Base-by-base conservation (phyloP, 2,797 vertebrate species). In the Muscicapa striata region DNA sequence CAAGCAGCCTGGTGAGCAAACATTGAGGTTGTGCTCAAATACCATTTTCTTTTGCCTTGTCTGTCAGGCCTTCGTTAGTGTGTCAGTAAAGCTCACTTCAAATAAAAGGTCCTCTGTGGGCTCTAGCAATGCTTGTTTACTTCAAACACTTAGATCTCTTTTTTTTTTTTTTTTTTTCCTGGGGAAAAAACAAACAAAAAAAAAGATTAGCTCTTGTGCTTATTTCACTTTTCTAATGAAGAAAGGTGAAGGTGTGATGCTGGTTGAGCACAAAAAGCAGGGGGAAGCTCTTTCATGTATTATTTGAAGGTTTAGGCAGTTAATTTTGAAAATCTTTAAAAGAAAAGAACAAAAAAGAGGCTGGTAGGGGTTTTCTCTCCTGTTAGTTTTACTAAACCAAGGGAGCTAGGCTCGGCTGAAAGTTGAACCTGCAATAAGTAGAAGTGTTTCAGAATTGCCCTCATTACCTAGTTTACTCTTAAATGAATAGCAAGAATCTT, bases 1-100 rank as follows among this genome's bases (percentile, higher is more conserved):
- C 86, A 94, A 67, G 87, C 84, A 45, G 78, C 88, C 72, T 85
- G 43, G 76, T 84, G 94, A 97, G 96, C 96, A 98, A 97, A 97
- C 88, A 90, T 3, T 68, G 94, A 87, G 91, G 95, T 96, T 97
- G 82, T 93, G 94, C 80, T 96, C 93, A 95, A 97, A 96, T 87
- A 94, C 69, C 93, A 27, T 89, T 90, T 95, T 93, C 92, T 94
- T 85, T 81, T 84, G 84, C 89, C 58, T 93, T 92, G 67, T 94
- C 92, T 96, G 73, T 89, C 89, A 93, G 78, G 67, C 59, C 75
- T 91, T 96, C 63, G 7, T 95, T 95, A 95, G 90, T 24, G 79
- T 95, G 82, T 95, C 49, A 82, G 38, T 75, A 95, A 86, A 93
- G 66, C 85, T 91, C 74, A 90, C 84, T 84, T 95, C 69, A 95